Evolutionary conservation across 2,113 vertebrate genomes (phyloP).

Genomic region (Helogale parvula): DNA sequence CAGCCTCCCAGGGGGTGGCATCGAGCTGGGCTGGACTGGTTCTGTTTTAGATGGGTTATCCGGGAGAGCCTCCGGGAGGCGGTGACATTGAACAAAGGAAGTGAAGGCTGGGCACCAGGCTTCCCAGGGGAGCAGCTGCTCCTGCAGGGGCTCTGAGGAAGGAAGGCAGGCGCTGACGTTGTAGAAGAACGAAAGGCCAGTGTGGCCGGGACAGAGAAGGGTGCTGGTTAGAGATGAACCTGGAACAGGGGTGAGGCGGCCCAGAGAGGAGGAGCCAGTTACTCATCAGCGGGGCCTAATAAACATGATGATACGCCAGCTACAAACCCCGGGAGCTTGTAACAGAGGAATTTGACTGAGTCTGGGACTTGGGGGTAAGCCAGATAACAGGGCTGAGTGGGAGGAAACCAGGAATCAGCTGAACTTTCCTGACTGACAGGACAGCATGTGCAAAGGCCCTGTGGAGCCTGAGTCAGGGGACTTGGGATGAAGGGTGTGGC

Average conservation of each 20-base stretch:
- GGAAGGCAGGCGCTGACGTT: not conserved
- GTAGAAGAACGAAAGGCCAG: not conserved
- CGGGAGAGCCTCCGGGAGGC: not conserved
- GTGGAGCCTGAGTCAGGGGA: not conserved
- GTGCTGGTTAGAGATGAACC: not conserved
- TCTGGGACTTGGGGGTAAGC: rapidly evolving
- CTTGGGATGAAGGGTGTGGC: rapidly evolving
- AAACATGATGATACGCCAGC: not conserved
- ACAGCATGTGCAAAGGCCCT: not conserved
- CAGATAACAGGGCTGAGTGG: not conserved
- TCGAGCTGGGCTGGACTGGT: not conserved
- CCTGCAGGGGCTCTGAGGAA: not conserved
- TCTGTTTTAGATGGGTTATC: no score
- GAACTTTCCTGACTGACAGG: not conserved
- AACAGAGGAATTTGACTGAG: not conserved
- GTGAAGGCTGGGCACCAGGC: not conserved
- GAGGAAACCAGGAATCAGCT: no score
- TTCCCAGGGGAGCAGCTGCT: not conserved
- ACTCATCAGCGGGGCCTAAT: not conserved
- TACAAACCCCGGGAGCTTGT: not conserved
- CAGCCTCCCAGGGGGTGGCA: rapidly evolving
- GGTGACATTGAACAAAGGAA: not conserved
- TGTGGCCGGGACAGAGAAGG: not conserved
- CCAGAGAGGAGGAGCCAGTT: not conserved
- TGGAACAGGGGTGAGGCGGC: no score